phyloP scores from a whole-genome alignment of 2,888 invertebrate genomes.

The Exephanes ischioxanthus region DNA sequence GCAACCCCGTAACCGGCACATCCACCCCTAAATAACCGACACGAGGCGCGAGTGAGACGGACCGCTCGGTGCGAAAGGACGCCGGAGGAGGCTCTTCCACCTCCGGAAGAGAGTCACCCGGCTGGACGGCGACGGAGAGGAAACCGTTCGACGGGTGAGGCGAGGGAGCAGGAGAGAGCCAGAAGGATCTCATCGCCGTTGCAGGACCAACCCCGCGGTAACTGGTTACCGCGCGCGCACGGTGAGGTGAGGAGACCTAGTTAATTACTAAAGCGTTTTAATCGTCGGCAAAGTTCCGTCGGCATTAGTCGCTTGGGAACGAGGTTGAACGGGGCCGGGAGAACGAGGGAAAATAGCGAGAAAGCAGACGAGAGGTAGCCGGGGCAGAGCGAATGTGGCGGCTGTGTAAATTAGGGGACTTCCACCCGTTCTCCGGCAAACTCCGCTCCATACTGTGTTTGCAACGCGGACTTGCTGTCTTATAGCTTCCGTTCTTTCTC shows the following conservation, averaged over 20 bases:
- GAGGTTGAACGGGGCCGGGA: conserved; percentile 51
- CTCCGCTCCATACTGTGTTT: not conserved
- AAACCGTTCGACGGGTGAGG: not conserved
- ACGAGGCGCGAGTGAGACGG: conserved; percentile 57
- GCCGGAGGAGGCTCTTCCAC: conserved; percentile 47
- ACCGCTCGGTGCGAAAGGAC: conserved; percentile 36
- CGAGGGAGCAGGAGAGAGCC: conserved; percentile 18
- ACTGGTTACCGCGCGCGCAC: conserved; percentile 77
- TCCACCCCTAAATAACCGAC: conserved; percentile 74
- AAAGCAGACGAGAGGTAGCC: conserved; percentile 45
- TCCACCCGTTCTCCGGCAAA: conserved; percentile 45
- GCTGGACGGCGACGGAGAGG: conserved; percentile 26
- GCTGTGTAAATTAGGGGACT: conserved; percentile 82
- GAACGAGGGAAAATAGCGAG: conserved; percentile 33
- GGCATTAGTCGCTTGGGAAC: conserved; percentile 76
- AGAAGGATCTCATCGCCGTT: conserved; percentile 20
- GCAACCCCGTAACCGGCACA: conserved; percentile 77
- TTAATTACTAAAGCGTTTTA: conserved; percentile 85
- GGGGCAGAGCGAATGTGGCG: conserved; percentile 78
- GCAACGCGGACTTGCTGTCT: conserved; percentile 46
- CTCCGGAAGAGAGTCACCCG: conserved; percentile 47
- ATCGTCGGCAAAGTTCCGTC: conserved; percentile 84
- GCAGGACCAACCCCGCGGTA: conserved; percentile 73
- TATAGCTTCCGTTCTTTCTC: conserved; percentile 44
- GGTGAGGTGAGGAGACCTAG: conserved; percentile 84